These are phyloP conservation scores for Pogonus chalceus DNA, from an alignment of 1,140 invertebrate genomes.

Conservation along the genomic window DNA sequence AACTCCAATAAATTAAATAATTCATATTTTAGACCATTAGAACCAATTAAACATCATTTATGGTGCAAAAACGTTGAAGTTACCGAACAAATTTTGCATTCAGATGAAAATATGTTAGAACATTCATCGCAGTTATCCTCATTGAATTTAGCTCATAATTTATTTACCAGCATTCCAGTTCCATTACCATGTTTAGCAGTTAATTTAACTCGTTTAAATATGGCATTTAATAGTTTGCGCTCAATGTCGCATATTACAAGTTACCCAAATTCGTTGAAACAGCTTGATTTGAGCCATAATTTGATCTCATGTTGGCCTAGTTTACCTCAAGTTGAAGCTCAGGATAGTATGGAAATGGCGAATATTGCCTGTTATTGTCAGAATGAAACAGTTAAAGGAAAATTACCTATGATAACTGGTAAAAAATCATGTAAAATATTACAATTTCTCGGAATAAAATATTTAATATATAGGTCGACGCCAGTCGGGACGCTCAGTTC, in stretches of 20 bases:
- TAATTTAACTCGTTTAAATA: constrained; percentile 74
- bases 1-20: neutral
- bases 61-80: constrained; percentile 62
- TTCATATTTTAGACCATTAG: constrained; percentile 34
- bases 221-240: constrained; percentile 79
- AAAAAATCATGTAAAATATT: too few relatives aligned
- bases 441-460: too few relatives aligned
- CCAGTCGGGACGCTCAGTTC: constrained; percentile 46
- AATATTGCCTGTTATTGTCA: constrained; percentile 51
- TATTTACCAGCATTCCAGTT: constrained; percentile 75
- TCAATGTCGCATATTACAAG: constrained; percentile 83
- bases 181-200: constrained; percentile 84
- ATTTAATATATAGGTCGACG: constrained; percentile 24
- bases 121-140: constrained; percentile 52
- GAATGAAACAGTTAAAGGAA: constrained; percentile 23
- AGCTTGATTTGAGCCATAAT: constrained; percentile 89
- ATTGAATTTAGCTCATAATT: constrained; percentile 85
- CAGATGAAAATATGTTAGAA: constrained; percentile 34
- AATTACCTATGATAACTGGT: constrained; percentile 36
- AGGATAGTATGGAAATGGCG: constrained; percentile 48
- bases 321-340: constrained; percentile 56
- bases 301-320: constrained; percentile 81
- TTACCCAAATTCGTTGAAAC: constrained; percentile 79
- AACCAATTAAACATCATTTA: constrained; percentile 56
- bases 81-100: constrained; percentile 52